phyloP scores from a whole-genome alignment of 2,888 invertebrate genomes.

The Agrypnus murinus region DNA sequence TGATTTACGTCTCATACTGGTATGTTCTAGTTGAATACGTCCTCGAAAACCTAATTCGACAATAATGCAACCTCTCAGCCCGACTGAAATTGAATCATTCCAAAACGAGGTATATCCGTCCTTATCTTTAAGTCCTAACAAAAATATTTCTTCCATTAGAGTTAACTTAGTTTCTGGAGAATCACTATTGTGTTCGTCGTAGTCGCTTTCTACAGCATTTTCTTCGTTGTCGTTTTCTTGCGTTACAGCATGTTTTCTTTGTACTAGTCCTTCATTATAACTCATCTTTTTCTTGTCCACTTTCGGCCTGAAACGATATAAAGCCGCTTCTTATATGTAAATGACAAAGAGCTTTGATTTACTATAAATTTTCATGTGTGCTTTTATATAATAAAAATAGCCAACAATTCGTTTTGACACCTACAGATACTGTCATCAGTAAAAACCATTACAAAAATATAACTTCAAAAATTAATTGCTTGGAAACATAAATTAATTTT shows the following conservation, averaged over 20 bases:
- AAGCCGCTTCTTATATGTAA: too few species aligned
- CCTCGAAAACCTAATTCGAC: constrained; percentile 96
- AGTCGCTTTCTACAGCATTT: constrained; percentile 73
- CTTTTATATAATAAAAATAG: background rate
- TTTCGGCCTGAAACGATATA: too few species aligned
- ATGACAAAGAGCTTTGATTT: too few species aligned
- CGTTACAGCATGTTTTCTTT: constrained; percentile 83
- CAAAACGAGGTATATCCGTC: constrained; percentile 99
- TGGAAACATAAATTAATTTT: too few species aligned
- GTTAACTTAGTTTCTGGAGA: constrained; percentile 97
- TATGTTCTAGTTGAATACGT: constrained; percentile 95
- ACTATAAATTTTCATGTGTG: too few species aligned
- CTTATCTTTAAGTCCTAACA: constrained; percentile 98
- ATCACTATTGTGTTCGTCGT: constrained; percentile 86
- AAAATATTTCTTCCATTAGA: constrained; percentile 98
- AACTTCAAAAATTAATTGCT: too few species aligned
- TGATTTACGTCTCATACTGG: constrained; percentile 95
- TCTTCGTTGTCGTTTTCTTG: constrained; percentile 77
- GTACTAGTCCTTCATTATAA: constrained; percentile 92
- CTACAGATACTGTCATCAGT: too few species aligned
- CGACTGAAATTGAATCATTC: constrained; percentile 99
- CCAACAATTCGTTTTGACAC: background rate
- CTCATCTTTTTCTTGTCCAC: too few species aligned
- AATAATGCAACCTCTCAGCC: constrained; percentile 97
- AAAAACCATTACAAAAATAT: too few species aligned